A percentile compares a stretch with the other conserved stretches of the same genome.
phyloP scores from a whole-genome alignment of 2,113 vertebrate genomes.

The Henicopernis longicauda region DNA sequence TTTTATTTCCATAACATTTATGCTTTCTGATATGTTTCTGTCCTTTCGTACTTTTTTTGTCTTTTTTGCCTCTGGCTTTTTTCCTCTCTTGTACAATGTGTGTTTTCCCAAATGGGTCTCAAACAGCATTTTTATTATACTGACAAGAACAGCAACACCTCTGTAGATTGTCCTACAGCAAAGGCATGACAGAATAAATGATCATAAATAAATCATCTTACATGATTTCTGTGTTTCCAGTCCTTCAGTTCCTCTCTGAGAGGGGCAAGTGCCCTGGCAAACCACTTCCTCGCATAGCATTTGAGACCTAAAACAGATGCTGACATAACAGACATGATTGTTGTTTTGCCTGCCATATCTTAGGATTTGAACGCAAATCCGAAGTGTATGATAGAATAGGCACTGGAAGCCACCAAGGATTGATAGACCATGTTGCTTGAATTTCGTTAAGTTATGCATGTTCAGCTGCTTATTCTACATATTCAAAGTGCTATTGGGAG shows the following conservation, averaged over 20 bases:
- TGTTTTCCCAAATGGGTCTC: not conserved
- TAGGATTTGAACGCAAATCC: not conserved
- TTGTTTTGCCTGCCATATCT: not conserved
- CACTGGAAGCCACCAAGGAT: not conserved
- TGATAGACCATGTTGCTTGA: not conserved
- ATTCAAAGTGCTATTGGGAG: not conserved
- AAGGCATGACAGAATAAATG: constrained; percentile 48
- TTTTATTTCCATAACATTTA: constrained; percentile 4
- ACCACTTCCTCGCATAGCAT: not conserved
- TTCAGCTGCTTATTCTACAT: not conserved
- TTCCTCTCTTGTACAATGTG: not conserved
- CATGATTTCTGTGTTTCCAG: not conserved
- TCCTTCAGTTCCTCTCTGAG: not conserved
- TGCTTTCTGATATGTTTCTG: constrained; percentile 10
- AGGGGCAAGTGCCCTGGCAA: not conserved
- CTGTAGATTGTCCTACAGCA: constrained; percentile 49
- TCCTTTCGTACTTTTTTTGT: not conserved
- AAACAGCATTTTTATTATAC: not conserved
- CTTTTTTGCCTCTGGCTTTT: not conserved
- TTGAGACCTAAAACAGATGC: not conserved
- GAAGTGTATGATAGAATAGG: not conserved
- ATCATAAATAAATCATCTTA: constrained; percentile 15
- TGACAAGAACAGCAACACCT: constrained; percentile 44
- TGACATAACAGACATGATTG: not conserved
- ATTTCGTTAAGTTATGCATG: not conserved